Evolutionary conservation across 2,797 vertebrate genomes (phyloP).

Genomic region (Crocodylus rhombifer): DNA sequence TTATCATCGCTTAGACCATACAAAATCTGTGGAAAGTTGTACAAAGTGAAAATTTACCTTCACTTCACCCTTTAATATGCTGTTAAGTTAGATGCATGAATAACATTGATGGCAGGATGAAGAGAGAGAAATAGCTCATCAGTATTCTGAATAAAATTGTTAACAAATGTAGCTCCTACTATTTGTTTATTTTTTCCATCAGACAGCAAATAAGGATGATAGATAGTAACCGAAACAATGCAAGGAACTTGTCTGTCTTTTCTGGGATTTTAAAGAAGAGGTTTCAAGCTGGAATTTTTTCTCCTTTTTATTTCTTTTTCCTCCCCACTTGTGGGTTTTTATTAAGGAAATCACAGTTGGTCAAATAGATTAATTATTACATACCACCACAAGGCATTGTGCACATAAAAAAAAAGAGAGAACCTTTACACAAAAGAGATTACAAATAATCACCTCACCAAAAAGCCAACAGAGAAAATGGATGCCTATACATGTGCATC

Average conservation of each 20-base stretch:
- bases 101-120: background rate
- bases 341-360: too few species aligned
- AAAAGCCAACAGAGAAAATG: background rate
- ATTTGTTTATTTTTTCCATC: background rate
- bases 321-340: background rate
- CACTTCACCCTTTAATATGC: too few species aligned
- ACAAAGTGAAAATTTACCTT: too few species aligned
- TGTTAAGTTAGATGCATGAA: too few species aligned
- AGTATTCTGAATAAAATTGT: background rate
- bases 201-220: background rate
- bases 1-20: too few species aligned
- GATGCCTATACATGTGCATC: too few species aligned
- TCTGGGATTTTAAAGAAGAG: background rate
- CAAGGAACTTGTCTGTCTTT: background rate
- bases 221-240: background rate
- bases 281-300: background rate
- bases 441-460: background rate
- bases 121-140: background rate
- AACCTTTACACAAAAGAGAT: background rate
- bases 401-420: accelerated
- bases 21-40: too few species aligned
- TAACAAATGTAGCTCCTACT: background rate
- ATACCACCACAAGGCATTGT: background rate
- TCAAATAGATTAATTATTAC: too few species aligned
- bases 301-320: background rate